These are phyloP conservation scores for Tiliqua scincoides DNA, from an alignment of 2,113 vertebrate species.

Conservation along the genomic window DNA sequence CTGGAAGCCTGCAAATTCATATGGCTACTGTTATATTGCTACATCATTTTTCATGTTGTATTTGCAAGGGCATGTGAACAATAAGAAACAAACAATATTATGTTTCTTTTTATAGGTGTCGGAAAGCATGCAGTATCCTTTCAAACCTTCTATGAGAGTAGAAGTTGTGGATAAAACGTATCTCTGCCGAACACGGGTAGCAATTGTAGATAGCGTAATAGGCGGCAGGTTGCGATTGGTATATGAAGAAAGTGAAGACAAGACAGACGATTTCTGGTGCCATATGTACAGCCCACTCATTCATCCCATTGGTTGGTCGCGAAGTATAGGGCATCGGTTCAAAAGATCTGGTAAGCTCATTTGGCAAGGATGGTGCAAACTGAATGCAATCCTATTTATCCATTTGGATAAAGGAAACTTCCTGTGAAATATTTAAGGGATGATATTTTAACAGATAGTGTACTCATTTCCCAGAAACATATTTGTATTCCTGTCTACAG, in stretches of 20 bases:
- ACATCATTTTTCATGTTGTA: neutral
- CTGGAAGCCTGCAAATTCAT: neutral
- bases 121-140: constrained; percentile 94
- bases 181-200: constrained; percentile 94
- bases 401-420: neutral
- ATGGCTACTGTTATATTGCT: neutral
- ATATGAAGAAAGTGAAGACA: constrained; percentile 95
- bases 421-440: neutral
- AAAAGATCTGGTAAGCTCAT: constrained; percentile 90
- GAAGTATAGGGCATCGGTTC: constrained; percentile 97
- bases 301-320: constrained; percentile 95
- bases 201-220: constrained; percentile 92
- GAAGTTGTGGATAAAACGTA: constrained; percentile 98
- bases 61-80: neutral
- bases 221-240: constrained; percentile 92
- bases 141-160: constrained; percentile 96
- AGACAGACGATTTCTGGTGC: constrained; percentile 98
- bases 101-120: constrained; percentile 82
- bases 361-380: neutral
- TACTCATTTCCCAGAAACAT: neutral
- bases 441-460: neutral
- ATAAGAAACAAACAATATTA: too few relatives aligned
- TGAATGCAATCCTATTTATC: neutral
- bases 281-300: constrained; percentile 98
- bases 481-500: neutral